A percentile compares a stretch with the other conserved stretches of the same genome.
Evolutionary conservation across 2,888 invertebrate species (phyloP).

Genomic region (Congeria kusceri): DNA sequence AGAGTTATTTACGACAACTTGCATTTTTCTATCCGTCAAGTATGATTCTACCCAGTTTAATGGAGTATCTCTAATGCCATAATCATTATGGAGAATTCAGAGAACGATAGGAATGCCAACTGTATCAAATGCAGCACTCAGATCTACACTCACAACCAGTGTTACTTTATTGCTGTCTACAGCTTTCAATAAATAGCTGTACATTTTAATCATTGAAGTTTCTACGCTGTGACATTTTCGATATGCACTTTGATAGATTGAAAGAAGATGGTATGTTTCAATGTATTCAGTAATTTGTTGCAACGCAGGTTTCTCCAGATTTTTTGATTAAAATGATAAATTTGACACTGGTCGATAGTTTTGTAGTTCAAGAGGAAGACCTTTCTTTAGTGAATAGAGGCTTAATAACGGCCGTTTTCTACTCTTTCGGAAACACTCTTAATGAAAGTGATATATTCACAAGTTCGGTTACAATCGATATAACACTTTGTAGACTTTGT

Average conservation of each 20-base stretch:
- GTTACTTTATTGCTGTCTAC: constrained; percentile 13
- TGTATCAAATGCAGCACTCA: constrained; percentile 35
- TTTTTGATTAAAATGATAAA: constrained; percentile 40
- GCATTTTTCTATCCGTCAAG: constrained; percentile 27
- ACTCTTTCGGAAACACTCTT: no score
- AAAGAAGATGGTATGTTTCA: constrained; percentile 33
- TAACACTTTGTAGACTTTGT: no score
- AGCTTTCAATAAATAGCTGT: constrained; percentile 31
- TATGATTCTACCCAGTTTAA: constrained; percentile 38
- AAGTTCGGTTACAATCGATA: no score
- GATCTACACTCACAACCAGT: constrained; percentile 40
- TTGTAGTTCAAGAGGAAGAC: constrained; percentile 36
- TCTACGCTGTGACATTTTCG: constrained; percentile 39
- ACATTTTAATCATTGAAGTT: constrained; percentile 47
- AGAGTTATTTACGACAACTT: constrained; percentile 28
- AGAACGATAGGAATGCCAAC: constrained; percentile 34
- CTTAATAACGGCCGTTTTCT: no score
- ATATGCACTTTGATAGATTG: constrained; percentile 44
- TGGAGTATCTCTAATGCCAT: constrained; percentile 32
- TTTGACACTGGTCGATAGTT: constrained; percentile 46
- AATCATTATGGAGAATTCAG: constrained; percentile 22
- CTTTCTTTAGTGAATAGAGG: no score
- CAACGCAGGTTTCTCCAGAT: constrained; percentile 40
- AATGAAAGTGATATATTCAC: no score
- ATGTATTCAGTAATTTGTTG: constrained; percentile 35